Percentiles rank a stretch among this genome's conserved stretches.
Conservation (phyloP, 2,888 invertebrate species). For the Oxycera nigricornis region DNA sequence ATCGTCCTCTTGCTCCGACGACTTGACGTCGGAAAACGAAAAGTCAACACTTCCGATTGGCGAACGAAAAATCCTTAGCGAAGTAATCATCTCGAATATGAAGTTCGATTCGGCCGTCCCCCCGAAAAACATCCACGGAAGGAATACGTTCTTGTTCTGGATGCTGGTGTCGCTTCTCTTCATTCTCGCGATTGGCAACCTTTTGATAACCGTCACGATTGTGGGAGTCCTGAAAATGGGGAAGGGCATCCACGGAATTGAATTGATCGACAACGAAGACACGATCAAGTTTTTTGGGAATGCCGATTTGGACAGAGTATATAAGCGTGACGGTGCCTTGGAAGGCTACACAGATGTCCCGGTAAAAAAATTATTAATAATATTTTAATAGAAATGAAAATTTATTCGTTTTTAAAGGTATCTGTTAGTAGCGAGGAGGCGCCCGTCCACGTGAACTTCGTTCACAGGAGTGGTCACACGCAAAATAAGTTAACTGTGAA, state of each 20-base stretch:
- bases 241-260: constrained; percentile 84
- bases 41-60: constrained; percentile 51
- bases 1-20: constrained; percentile 60
- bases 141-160: constrained; percentile 78
- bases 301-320: constrained; percentile 79
- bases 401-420: too few species aligned
- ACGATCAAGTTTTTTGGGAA: constrained; percentile 80
- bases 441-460: constrained; percentile 59
- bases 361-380: too few species aligned
- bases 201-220: constrained; percentile 80
- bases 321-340: constrained; percentile 74
- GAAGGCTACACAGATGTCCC: constrained; percentile 68
- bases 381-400: too few species aligned
- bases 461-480: constrained; percentile 61
- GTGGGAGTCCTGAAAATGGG: constrained; percentile 81
- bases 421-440: constrained; percentile 54
- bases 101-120: background rate
- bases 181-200: constrained; percentile 78
- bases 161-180: constrained; percentile 74
- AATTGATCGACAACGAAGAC: constrained; percentile 76
- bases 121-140: constrained; percentile 45
- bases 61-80: constrained; percentile 33
- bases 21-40: constrained; percentile 56
- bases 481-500: constrained; percentile 66
- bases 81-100: background rate